Evolutionary conservation across 2,888 invertebrate genomes (phyloP), one percentile per base, ranked within the genome.

Genomic region (Dromius quadrimaculatus): DNA sequence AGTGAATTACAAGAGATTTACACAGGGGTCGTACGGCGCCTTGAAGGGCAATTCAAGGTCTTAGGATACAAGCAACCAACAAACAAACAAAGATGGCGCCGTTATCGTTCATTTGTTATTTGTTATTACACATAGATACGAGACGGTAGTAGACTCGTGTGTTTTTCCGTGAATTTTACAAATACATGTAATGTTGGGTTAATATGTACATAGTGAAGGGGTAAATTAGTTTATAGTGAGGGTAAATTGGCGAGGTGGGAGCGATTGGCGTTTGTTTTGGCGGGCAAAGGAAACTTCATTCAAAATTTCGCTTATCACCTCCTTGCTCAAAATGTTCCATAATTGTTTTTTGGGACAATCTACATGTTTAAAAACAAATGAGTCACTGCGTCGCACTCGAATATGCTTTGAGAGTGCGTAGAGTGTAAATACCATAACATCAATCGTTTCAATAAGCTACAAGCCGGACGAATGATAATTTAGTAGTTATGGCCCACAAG

Each of bases 1-100:
- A 59, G 45, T 57, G 45, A 61, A 23, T 70, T 20, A 70, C 47
- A 59, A 47, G 36, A 54, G 62, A 62, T 47, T 13, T 45, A 64
- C 64, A 64, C 45, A 64, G 47, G 34, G 64, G 64, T 45, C 64
- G 64, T 28, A 19, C 38, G 59, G 57, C 57, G 57, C 32, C 32
- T 23, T 32, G 1, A n/a, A 47, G 47, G 47, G 47, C 4, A 59
- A 23, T 54, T 17, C 63, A 43, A 23, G 32, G 43, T 38, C 6
- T 43, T 19, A 43, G 22, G 19, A 6, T 47, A 22, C 19, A 47
- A 47, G 47, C 47, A 47, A 47, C 47, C 47, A 47, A 47, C 38
- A 38, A 38, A n/a, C 38, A 38, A 38, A 38, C 47, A 47, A 47
- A 47, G 28, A 28, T 32, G 54, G 32, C 54, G 54, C 54, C 54